phyloP scores from a whole-genome alignment of 2,113 vertebrate species.

The Peromyscus leucopus region DNA sequence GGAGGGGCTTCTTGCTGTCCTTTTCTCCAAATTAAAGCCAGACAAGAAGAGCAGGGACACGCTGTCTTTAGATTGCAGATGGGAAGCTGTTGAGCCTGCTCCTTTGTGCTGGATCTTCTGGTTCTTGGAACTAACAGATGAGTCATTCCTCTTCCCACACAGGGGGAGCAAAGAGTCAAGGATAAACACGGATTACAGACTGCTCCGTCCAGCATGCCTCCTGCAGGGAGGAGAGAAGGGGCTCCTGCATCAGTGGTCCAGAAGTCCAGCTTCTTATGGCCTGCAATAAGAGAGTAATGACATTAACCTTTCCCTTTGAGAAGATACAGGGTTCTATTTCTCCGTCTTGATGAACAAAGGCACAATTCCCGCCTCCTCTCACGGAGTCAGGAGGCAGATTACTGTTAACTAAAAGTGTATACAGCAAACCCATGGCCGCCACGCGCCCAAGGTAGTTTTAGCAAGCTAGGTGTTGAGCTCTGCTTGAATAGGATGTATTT shows the following conservation, averaged over 20 bases:
- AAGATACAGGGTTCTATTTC: background rate
- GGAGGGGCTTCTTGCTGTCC: background rate
- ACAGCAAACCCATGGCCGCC: background rate
- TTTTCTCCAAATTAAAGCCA: background rate
- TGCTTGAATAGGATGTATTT: background rate
- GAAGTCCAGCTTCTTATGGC: background rate
- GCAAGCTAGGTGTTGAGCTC: conserved; percentile 6
- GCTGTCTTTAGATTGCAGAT: background rate
- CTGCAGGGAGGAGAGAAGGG: background rate
- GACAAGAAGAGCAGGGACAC: background rate
- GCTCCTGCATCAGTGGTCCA: background rate
- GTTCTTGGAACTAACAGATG: background rate
- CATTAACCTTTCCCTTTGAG: background rate
- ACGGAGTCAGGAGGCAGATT: background rate
- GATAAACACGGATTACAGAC: background rate
- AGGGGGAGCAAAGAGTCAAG: background rate
- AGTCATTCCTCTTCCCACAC: conserved; percentile 21
- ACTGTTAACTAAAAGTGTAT: background rate
- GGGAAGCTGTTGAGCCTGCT: background rate
- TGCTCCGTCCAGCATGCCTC: background rate
- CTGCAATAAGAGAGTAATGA: background rate
- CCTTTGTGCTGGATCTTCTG: conserved; percentile 17
- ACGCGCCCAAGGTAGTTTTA: background rate
- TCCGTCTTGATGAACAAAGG: background rate
- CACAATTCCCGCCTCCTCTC: background rate